A percentile compares a stretch with the other conserved stretches of the same genome.
These are phyloP conservation scores for Cryptocephalus moraei DNA, from an alignment of 2,888 invertebrate genomes.

Conservation along the genomic window DNA sequence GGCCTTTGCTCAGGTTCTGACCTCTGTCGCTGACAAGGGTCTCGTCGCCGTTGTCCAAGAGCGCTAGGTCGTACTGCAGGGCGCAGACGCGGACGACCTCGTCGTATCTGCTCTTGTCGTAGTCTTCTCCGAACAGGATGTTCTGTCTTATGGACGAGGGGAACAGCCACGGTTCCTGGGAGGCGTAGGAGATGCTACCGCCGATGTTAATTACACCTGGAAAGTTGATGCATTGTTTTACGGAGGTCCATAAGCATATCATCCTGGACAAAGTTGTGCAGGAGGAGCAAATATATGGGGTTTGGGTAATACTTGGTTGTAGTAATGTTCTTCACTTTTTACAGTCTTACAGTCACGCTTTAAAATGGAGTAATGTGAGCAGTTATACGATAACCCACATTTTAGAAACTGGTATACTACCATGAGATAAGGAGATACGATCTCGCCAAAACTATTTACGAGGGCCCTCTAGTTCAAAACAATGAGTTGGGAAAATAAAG, in stretches of 20 bases:
- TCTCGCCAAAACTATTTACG: too few species aligned
- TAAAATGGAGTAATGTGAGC: too few species aligned
- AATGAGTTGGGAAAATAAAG: too few species aligned
- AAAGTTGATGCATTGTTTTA: background rate
- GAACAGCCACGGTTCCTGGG: slow-evolving; percentile 52
- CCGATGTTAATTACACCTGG: slow-evolving; percentile 25
- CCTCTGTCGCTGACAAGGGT: slow-evolving; percentile 73
- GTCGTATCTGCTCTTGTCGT: slow-evolving; percentile 44
- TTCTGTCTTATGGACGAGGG: slow-evolving; percentile 58
- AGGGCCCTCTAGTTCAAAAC: too few species aligned
- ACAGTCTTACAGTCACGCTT: too few species aligned
- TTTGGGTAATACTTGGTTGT: too few species aligned
- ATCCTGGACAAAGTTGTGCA: background rate
- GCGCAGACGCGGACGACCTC: slow-evolving; percentile 53
- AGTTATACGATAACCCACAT: too few species aligned
- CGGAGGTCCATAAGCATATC: too few species aligned
- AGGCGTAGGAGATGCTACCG: slow-evolving; percentile 44
- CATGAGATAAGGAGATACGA: too few species aligned
- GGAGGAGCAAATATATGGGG: too few species aligned
- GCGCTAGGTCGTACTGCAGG: slow-evolving; percentile 54
- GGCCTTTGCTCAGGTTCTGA: slow-evolving; percentile 67
- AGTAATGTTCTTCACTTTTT: too few species aligned
- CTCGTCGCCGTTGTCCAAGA: slow-evolving; percentile 61
- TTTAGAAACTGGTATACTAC: too few species aligned
- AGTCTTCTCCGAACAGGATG: slow-evolving; percentile 58